These are phyloP conservation scores for Passerina amoena DNA, from an alignment of 2,113 vertebrate genomes.

Conservation along the genomic window DNA sequence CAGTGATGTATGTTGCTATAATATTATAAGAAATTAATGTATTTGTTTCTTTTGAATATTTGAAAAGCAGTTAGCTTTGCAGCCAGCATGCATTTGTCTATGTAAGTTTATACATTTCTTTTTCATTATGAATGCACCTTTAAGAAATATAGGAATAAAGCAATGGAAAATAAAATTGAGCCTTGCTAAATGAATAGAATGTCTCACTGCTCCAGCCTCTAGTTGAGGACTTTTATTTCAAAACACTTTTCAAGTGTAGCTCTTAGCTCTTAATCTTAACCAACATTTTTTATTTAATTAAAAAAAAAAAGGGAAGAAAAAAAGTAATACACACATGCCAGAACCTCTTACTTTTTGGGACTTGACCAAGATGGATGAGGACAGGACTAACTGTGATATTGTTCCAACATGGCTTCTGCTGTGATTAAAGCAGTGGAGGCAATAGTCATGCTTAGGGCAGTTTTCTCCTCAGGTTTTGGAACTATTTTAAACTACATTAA, in stretches of 20 bases:
- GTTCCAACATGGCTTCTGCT: neutral
- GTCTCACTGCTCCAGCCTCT: neutral
- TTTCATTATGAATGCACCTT: neutral
- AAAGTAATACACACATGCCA: neutral
- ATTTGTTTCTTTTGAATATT: neutral
- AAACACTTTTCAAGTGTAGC: neutral
- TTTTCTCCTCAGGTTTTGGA: neutral
- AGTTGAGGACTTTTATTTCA: neutral
- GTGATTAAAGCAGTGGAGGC: neutral
- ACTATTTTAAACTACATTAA: neutral
- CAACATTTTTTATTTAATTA: neutral
- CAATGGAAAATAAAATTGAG: neutral
- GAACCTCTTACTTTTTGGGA: neutral
- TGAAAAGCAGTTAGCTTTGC: neutral
- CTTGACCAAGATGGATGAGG: neutral
- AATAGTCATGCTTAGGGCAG: neutral
- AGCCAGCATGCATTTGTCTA: neutral
- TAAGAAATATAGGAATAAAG: neutral
- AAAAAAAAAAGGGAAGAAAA: accelerated
- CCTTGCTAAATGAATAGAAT: neutral
- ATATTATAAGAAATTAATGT: neutral
- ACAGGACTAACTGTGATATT: neutral
- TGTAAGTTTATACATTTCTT: neutral
- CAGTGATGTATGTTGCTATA: neutral
- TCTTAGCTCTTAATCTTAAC: neutral